Base-by-base conservation (phyloP, 1,140 invertebrate genomes). In the Vollenhovia emeryi region DNA sequence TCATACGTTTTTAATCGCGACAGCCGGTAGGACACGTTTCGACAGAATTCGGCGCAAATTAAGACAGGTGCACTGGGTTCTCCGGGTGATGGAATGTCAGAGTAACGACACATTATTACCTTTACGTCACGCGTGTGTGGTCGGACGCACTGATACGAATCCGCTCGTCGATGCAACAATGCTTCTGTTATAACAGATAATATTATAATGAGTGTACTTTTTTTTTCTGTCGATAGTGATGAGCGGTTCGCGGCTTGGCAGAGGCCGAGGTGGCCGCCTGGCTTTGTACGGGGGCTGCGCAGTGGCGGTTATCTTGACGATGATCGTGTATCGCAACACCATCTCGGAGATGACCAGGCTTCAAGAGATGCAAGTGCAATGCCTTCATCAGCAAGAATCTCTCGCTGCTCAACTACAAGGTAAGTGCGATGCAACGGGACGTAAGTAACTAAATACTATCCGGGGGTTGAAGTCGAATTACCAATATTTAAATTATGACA, bases 331-430 rank as follows among this genome's bases (percentile, higher is more conserved):
- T 71, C 93, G 92, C 52, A 92, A 93, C 59, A 92, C 93, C 6
- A 94, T 92, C 52, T 87, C 92, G 30, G 95, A 95, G 86, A 94
- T 95, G 91, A 71, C 91, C 64, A 93, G 94, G 71, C 92, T 95
- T 36, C 90, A 91, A 36, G 93, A 94, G 57, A 87, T 93, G 57
- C 91, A 95, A 36, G 91, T 93, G 50, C 93, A 95, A 74, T 95
- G 95, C 85, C 89, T 92, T 59, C 93, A 95, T 85, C 94, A 95
- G 79, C 94, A 95, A 71, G 95, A 95, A 71, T 91, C 94, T 3
- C 90, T 95, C 11, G 93, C 94, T 45, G 93, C 92, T 52, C 95
- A 95, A 78, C 91, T 95, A 27, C 95, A 95, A 93, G 94, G 95
- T 95, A 91, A 36, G 24, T n/a, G 33, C 0, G 8, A 15, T 15